Evolutionary conservation across 2,113 vertebrate species (phyloP).

Genomic region (Pachyramphus minor): DNA sequence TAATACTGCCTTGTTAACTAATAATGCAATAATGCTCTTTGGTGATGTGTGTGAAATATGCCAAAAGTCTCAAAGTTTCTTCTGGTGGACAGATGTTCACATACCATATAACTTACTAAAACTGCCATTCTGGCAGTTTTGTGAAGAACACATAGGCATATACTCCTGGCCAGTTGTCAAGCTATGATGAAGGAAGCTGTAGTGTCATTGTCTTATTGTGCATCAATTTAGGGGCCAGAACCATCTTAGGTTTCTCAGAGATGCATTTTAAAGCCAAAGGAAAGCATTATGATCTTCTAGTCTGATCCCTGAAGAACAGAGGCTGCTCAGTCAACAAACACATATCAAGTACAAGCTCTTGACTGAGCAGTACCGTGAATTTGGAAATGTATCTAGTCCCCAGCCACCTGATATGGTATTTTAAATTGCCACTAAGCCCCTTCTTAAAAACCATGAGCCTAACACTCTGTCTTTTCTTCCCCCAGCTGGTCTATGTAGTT

Average conservation of each 20-base stretch:
- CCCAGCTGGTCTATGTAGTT: not conserved
- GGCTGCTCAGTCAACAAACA: not conserved
- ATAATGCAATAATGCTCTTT: not conserved
- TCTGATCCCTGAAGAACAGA: not conserved
- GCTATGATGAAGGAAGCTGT: not conserved
- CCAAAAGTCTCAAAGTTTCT: not conserved
- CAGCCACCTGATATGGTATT: not conserved
- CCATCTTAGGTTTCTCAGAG: not conserved
- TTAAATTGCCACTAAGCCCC: not conserved
- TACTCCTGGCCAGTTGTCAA: not conserved
- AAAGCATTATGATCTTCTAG: not conserved
- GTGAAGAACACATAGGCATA: not conserved
- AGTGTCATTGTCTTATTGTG: not conserved
- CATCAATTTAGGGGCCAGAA: not conserved
- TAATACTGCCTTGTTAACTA: not conserved
- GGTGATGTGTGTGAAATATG: not conserved
- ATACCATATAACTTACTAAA: not conserved
- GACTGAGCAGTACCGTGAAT: not conserved
- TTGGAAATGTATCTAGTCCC: not conserved
- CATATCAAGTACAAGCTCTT: not conserved
- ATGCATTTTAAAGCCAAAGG: not conserved
- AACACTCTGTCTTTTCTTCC: not conserved
- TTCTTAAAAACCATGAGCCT: not conserved
- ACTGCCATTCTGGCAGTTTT: not conserved
- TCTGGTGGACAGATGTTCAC: not conserved